Evolutionary conservation across 2,797 vertebrate genomes (phyloP).

Genomic region (Vipera latastei): DNA sequence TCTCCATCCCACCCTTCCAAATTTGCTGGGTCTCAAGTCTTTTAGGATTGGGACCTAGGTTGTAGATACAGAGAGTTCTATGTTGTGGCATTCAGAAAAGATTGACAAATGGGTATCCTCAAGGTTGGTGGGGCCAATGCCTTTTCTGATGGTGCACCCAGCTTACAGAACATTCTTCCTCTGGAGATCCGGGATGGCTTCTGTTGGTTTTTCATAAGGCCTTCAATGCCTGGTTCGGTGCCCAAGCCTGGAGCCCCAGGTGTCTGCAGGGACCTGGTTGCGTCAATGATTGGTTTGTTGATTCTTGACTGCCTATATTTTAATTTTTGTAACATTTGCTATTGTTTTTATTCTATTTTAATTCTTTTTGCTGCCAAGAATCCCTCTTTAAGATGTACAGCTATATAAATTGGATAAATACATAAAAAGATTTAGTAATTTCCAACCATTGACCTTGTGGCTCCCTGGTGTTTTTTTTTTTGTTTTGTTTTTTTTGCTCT

Average conservation of each 20-base stretch:
- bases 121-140: neutral
- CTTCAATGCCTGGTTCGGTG: neutral
- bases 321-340: neutral
- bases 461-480: neutral
- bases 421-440: neutral
- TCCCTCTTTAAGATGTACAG: neutral
- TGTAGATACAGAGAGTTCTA: neutral
- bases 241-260: neutral
- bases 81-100: neutral
- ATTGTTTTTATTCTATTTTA: neutral
- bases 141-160: neutral
- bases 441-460: neutral
- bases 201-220: neutral
- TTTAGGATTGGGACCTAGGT: neutral
- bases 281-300: neutral
- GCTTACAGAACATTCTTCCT: neutral
- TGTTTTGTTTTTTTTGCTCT: neutral
- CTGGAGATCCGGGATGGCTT: neutral
- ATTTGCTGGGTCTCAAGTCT: neutral
- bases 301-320: neutral
- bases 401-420: neutral
- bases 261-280: neutral
- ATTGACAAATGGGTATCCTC: neutral
- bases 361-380: neutral
- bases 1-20: neutral